Conservation (phyloP, 2,888 invertebrate species). For the Pardosa pseudoannulata region DNA sequence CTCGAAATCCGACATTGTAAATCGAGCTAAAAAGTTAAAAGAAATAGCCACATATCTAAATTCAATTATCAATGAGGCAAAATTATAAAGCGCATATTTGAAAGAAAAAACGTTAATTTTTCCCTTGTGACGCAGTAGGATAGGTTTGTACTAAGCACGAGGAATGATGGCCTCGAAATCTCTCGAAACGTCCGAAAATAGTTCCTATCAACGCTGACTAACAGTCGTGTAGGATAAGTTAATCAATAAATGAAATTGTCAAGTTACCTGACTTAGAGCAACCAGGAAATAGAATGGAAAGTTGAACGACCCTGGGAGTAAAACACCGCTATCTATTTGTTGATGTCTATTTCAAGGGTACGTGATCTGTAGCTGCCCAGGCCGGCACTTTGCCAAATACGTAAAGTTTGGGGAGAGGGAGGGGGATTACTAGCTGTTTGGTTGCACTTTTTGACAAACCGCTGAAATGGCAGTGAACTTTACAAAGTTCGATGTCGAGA, state of each 20-base stretch:
- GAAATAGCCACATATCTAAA: too few relatives aligned
- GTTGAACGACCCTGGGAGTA: conserved; percentile 43
- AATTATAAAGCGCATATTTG: too few relatives aligned
- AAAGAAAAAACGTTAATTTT: too few relatives aligned
- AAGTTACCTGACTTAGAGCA: conserved; percentile 35
- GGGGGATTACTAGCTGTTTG: conserved; percentile 37
- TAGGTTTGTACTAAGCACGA: too few relatives aligned
- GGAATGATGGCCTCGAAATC: neutral
- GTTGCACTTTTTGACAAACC: conserved; percentile 21
- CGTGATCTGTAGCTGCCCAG: conserved; percentile 32
- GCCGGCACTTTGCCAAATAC: conserved; percentile 57
- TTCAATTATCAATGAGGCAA: too few relatives aligned
- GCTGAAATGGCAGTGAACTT: conserved; percentile 51
- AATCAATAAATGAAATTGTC: conserved; percentile 56
- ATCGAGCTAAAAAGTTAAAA: too few relatives aligned
- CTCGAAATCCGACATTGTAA: too few relatives aligned
- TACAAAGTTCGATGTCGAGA: neutral
- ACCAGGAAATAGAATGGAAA: conserved; percentile 43
- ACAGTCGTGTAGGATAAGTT: neutral
- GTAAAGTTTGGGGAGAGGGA: too few relatives aligned
- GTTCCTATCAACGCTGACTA: neutral
- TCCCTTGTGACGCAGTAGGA: too few relatives aligned
- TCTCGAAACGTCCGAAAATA: conserved; percentile 24
- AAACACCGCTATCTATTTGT: conserved; percentile 46
- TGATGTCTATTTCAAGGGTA: conserved; percentile 68